Conservation (phyloP, 2,888 invertebrate species). For the Caenorhabditis sp. region DNA sequence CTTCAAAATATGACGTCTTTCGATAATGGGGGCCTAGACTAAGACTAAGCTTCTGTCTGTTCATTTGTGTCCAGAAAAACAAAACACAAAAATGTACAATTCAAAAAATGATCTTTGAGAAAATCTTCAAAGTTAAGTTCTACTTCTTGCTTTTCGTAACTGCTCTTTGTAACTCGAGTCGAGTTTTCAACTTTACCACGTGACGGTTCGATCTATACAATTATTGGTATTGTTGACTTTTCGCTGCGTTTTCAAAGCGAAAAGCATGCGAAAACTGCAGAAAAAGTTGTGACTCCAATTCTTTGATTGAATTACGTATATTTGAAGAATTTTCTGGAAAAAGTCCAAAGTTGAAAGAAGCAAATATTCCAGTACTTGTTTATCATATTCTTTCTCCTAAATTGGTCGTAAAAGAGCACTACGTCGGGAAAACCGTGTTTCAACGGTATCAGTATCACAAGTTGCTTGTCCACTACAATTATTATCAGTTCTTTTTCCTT, state of each 20-base stretch:
- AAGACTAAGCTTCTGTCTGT: neutral
- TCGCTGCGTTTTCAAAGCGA: neutral
- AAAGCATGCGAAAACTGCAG: neutral
- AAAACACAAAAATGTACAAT: neutral
- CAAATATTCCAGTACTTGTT: slow-evolving; percentile 19
- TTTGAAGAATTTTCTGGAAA: too few relatives aligned
- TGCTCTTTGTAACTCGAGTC: neutral
- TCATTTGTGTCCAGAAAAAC: too few relatives aligned
- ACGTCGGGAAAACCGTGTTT: slow-evolving; percentile 25
- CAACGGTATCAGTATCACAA: slow-evolving; percentile 28
- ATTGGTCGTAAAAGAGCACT: slow-evolving; percentile 51
- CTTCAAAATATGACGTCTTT: slow-evolving; percentile 1
- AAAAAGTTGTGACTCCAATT: too few relatives aligned
- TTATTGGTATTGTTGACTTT: slow-evolving; percentile 48
- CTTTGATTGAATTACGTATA: too few relatives aligned
- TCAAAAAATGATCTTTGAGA: neutral
- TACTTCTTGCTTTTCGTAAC: neutral
- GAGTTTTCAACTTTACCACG: too few relatives aligned
- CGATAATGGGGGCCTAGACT: neutral
- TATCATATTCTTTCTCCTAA: neutral
- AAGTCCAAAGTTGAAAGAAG: too few relatives aligned
- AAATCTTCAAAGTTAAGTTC: neutral
- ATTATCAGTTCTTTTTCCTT: slow-evolving; percentile 29
- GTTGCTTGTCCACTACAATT: slow-evolving; percentile 15
- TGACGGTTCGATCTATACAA: slow-evolving; percentile 15